Percentiles rank a stretch among this genome's conserved stretches.
Conservation (phyloP, 2,797 vertebrate genomes). For the Lerista edwardsae region DNA sequence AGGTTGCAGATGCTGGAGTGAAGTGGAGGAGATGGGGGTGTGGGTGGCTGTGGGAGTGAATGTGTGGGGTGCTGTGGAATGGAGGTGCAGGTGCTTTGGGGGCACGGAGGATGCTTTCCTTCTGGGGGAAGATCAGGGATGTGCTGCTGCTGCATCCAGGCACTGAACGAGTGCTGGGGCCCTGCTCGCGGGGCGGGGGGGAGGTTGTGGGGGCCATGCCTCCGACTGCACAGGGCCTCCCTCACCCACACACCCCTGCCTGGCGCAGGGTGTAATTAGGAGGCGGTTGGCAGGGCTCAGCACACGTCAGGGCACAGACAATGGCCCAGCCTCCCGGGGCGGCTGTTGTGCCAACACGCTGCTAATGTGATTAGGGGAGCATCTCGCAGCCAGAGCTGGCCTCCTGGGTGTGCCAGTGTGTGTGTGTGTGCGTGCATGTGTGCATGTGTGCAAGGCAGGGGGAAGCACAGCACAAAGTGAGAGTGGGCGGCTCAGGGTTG, state of each 20-base stretch:
- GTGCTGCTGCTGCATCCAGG: not conserved
- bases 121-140: not conserved
- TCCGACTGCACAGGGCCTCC: not conserved
- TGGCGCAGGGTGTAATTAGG: slow-evolving; percentile 38
- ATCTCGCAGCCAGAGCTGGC: not conserved
- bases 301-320: slow-evolving; percentile 51
- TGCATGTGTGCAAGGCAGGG: not conserved
- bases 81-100: not conserved
- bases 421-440: too few relatives aligned
- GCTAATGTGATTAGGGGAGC: slow-evolving; percentile 46
- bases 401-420: not conserved
- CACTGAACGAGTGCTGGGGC: not conserved
- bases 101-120: too few relatives aligned
- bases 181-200: slow-evolving; percentile 33
- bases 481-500: too few relatives aligned
- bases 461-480: too few relatives aligned
- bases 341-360: slow-evolving; percentile 51
- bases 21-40: not conserved
- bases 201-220: not conserved
- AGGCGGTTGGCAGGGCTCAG: slow-evolving; percentile 37
- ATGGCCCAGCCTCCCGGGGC: slow-evolving; percentile 47
- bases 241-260: not conserved
- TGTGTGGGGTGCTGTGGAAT: not conserved
- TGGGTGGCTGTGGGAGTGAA: not conserved
- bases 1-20: not conserved